Conservation (phyloP, 2,113 vertebrate genomes). For the Pygoscelis adeliae region DNA sequence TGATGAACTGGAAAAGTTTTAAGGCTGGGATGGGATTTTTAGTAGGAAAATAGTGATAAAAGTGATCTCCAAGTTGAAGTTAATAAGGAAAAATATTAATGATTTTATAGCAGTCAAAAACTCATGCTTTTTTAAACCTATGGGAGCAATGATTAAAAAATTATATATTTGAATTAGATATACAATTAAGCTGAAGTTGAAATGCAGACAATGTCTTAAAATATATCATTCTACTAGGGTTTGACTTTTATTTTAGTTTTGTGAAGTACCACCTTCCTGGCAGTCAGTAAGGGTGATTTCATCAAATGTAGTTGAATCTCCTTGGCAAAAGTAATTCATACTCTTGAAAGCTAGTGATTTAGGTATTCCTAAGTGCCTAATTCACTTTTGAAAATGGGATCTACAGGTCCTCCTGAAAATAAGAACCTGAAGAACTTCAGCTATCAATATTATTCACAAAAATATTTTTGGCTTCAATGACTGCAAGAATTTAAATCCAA, state of each 20-base stretch:
- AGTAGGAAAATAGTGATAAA: not conserved
- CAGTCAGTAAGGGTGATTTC: not conserved
- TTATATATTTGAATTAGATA: not conserved
- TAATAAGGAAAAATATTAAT: not conserved
- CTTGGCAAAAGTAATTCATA: not conserved
- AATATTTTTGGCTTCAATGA: not conserved
- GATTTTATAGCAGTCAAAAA: not conserved
- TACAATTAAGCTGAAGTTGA: not conserved
- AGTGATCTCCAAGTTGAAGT: not conserved
- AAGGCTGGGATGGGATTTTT: not conserved
- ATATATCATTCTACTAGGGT: not conserved
- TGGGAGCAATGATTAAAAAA: not conserved
- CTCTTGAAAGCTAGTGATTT: not conserved
- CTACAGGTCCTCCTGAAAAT: not conserved
- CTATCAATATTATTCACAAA: not conserved
- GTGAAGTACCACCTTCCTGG: not conserved
- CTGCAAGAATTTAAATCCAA: not conserved
- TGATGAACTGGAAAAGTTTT: not conserved
- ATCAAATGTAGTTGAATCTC: not conserved
- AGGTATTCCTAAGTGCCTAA: not conserved
- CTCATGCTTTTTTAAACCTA: not conserved
- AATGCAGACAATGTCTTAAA: not conserved
- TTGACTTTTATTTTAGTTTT: not conserved
- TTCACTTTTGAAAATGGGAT: not conserved
- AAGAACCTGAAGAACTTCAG: not conserved